Evolutionary conservation across 2,113 vertebrate species (phyloP).

Genomic region (Grallaria varia): DNA sequence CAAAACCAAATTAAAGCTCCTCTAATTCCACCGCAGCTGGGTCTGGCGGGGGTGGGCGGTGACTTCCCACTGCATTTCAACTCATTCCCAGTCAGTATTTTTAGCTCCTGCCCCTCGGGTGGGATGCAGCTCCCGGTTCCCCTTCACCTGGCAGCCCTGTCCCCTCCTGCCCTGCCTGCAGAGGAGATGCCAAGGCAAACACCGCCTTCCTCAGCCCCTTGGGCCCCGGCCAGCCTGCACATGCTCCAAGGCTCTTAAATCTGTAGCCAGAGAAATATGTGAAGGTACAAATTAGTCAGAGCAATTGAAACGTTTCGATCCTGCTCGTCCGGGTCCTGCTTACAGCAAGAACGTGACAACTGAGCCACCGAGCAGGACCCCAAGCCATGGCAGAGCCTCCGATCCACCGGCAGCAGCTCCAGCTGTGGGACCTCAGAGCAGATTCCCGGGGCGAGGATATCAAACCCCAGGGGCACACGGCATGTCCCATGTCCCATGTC

Average conservation of each 20-base stretch:
- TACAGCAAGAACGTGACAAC: background rate
- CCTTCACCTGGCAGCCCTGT: background rate
- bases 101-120: background rate
- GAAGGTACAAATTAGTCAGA: background rate
- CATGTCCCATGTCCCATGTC: background rate
- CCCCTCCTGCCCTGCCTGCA: background rate
- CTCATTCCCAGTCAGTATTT: background rate
- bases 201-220: background rate
- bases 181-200: background rate
- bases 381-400: background rate
- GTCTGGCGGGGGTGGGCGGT: background rate
- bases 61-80: background rate
- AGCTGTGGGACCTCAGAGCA: background rate
- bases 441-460: accelerated
- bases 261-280: background rate
- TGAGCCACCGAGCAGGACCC: background rate
- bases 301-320: background rate
- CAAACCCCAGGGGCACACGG: accelerated
- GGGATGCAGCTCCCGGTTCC: background rate
- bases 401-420: accelerated
- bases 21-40: background rate
- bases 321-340: background rate
- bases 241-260: background rate
- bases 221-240: background rate
- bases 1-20: background rate